Percentiles rank a stretch among this genome's conserved stretches.
Conservation (phyloP, 2,888 invertebrate genomes). For the Pseudanteris insignis region DNA sequence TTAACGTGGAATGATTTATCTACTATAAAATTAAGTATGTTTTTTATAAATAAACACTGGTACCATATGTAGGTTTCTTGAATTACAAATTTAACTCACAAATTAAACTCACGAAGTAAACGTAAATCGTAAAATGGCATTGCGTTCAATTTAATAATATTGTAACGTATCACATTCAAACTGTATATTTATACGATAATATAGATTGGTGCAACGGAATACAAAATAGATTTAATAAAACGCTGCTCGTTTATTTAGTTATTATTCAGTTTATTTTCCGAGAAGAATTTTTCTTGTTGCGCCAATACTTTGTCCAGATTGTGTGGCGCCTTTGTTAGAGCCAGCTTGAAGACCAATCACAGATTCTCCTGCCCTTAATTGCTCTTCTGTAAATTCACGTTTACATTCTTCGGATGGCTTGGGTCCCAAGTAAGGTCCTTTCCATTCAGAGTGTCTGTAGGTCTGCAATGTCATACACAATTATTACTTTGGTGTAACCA, state of each 20-base stretch:
- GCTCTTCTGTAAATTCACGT: constrained; percentile 93
- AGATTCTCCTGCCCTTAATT: constrained; percentile 86
- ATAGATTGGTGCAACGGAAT: constrained; percentile 15
- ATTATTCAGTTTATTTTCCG: constrained; percentile 76
- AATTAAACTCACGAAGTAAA: too few relatives aligned
- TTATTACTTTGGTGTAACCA: too few relatives aligned
- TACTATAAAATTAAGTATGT: too few relatives aligned
- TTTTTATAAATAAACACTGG: too few relatives aligned
- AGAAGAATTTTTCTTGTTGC: constrained; percentile 90
- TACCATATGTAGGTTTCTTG: too few relatives aligned
- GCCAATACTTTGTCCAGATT: constrained; percentile 90
- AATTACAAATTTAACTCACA: too few relatives aligned
- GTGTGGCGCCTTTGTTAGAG: constrained; percentile 94
- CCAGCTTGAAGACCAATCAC: constrained; percentile 95
- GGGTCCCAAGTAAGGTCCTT: constrained; percentile 90
- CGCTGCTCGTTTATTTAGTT: background rate
- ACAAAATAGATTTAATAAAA: constrained; percentile 23
- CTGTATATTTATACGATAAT: constrained; percentile 27
- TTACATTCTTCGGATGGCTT: constrained; percentile 94
- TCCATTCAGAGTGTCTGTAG: constrained; percentile 85
- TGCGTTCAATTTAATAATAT: too few relatives aligned
- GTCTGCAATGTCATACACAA: too few relatives aligned
- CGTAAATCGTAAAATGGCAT: too few relatives aligned
- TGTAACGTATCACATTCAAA: constrained; percentile 3
- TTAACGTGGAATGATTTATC: too few relatives aligned